These are phyloP conservation scores for Pteronotus mesoamericanus DNA, from an alignment of 2,797 vertebrate genomes.

Conservation along the genomic window DNA sequence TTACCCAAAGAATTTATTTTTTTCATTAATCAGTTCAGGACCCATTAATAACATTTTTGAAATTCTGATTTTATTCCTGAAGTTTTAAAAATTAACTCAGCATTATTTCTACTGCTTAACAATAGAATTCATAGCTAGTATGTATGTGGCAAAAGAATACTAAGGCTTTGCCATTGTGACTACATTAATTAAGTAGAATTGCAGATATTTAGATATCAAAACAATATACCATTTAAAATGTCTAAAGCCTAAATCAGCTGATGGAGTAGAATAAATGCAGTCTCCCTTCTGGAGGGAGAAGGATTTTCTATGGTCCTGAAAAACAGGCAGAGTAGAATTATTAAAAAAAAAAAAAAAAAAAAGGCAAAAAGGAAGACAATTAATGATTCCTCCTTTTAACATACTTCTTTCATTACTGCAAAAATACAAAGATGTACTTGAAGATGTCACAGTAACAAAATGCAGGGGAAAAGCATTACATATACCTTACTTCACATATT, in stretches of 20 bases:
- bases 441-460: constrained; percentile 34
- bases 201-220: constrained; percentile 3
- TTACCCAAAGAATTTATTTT: constrained; percentile 1
- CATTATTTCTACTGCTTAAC: background rate
- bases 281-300: background rate
- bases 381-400: background rate
- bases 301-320: background rate
- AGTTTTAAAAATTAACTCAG: constrained; percentile 31
- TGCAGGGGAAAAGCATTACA: background rate
- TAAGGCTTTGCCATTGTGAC: background rate
- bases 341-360: background rate
- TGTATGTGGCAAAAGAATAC: background rate
- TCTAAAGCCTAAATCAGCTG: constrained; percentile 8
- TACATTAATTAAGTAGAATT: constrained; percentile 13
- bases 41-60: background rate
- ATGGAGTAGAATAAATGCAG: background rate
- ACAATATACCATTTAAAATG: background rate
- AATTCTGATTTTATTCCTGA: background rate
- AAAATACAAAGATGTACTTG: constrained; percentile 24
- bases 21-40: constrained; percentile 17
- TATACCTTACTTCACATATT: background rate
- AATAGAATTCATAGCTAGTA: background rate
- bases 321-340: background rate
- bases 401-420: constrained; percentile 20
- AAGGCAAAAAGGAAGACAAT: background rate